Evolutionary conservation across 2,113 vertebrate species (phyloP).

Genomic region (Aptenodytes forsteri): DNA sequence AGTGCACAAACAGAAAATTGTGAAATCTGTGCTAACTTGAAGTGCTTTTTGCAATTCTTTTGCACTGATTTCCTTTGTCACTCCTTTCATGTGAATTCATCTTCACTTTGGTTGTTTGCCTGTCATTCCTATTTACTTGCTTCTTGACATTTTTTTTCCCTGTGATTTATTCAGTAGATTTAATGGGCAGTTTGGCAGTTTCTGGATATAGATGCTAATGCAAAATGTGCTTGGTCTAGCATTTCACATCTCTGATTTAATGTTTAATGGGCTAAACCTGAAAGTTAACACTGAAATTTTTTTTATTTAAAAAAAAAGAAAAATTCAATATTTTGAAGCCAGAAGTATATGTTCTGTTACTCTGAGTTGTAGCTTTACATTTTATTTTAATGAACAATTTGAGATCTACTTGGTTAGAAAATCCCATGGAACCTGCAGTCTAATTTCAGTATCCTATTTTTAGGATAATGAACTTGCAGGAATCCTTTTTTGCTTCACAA

Average conservation of each 20-base stretch:
- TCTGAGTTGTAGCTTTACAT: background rate
- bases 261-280: background rate
- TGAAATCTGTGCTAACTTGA: background rate
- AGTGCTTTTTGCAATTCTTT: background rate
- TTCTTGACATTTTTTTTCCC: background rate
- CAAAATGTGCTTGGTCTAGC: background rate
- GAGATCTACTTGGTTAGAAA: background rate
- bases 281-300: background rate
- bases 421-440: background rate
- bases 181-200: conserved; percentile 9
- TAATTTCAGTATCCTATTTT: background rate
- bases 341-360: background rate
- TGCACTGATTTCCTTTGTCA: conserved; percentile 36
- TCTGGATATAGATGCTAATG: background rate
- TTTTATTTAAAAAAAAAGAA: background rate
- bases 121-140: background rate
- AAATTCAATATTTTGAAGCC: background rate
- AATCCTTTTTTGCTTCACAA: background rate
- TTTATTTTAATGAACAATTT: background rate
- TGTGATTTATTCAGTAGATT: conserved; percentile 23
- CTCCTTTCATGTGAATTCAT: conserved; percentile 30
- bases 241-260: background rate
- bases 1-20: background rate
- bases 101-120: background rate
- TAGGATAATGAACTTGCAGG: background rate